phyloP scores from a whole-genome alignment of 2,113 vertebrate genomes.

The Oncorhynchus masou region DNA sequence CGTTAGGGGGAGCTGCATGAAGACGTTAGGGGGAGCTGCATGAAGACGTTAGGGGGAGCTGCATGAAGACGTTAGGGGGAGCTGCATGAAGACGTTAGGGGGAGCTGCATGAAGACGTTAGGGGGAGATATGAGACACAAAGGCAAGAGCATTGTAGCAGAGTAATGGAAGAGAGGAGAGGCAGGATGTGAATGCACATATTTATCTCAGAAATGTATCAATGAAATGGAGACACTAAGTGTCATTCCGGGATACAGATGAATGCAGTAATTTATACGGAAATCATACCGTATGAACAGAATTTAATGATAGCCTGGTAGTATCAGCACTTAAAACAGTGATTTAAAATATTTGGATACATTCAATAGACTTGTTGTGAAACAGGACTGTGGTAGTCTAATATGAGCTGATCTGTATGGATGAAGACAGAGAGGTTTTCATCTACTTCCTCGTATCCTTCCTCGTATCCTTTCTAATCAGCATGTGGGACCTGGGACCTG shows the following conservation, averaged over 20 bases:
- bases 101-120: too few relatives aligned
- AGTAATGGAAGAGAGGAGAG: conserved; percentile 43
- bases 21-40: too few relatives aligned
- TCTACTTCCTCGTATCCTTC: conserved; percentile 21
- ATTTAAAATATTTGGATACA: neutral
- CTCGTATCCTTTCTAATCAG: conserved; percentile 45
- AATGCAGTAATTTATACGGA: neutral
- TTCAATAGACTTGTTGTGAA: conserved; percentile 16
- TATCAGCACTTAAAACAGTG: neutral
- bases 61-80: too few relatives aligned
- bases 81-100: too few relatives aligned
- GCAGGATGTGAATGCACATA: conserved; percentile 36
- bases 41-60: too few relatives aligned
- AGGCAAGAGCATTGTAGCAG: conserved; percentile 32
- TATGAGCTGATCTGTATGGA: conserved; percentile 11
- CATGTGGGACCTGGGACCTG: conserved; percentile 14
- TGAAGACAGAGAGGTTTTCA: neutral
- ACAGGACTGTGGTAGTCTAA: conserved; percentile 26
- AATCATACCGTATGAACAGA: neutral
- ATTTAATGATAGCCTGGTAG: neutral
- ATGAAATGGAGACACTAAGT: conserved; percentile 25
- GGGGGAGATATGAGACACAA: conserved; percentile 8
- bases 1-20: too few relatives aligned
- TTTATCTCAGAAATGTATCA: conserved; percentile 35
- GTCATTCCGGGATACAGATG: neutral